phyloP scores from a whole-genome alignment of 2,888 invertebrate genomes.

The Orchesellides sinensis region DNA sequence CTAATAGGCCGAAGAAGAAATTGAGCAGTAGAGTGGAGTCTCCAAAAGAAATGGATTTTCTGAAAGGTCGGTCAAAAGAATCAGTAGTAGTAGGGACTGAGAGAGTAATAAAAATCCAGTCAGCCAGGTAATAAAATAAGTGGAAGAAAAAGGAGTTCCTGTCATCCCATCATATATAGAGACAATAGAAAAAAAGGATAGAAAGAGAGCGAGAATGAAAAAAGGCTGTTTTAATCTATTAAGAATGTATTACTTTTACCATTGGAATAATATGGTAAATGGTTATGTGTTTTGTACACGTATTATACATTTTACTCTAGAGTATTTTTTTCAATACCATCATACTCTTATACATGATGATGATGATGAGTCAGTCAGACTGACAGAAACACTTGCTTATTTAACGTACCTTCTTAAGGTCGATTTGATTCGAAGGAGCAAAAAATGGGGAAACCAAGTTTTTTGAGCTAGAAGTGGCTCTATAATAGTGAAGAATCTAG shows the following conservation, averaged over 20 bases:
- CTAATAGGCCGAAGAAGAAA: slow-evolving; percentile 19
- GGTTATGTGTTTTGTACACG: slow-evolving; percentile 18
- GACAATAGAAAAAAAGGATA: slow-evolving; percentile 3
- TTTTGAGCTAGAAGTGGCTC: background rate
- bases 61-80: background rate
- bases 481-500: too few species aligned
- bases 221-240: slow-evolving; percentile 46
- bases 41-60: slow-evolving; percentile 9
- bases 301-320: too few species aligned
- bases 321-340: too few species aligned
- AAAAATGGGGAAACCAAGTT: background rate
- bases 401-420: too few species aligned
- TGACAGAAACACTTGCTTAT: slow-evolving; percentile 14
- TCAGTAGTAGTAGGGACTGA: too few species aligned
- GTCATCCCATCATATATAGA: slow-evolving; percentile 40
- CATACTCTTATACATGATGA: too few species aligned
- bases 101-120: slow-evolving; percentile 54
- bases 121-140: slow-evolving; percentile 53
- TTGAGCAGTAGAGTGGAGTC: slow-evolving; percentile 7
- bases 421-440: too few species aligned
- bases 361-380: background rate
- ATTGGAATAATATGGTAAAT: slow-evolving; percentile 14
- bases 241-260: slow-evolving; percentile 32
- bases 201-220: slow-evolving; percentile 21
- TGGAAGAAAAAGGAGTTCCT: slow-evolving; percentile 55